phyloP scores from a whole-genome alignment of 2,888 invertebrate genomes.

The Rhingia rostrata region DNA sequence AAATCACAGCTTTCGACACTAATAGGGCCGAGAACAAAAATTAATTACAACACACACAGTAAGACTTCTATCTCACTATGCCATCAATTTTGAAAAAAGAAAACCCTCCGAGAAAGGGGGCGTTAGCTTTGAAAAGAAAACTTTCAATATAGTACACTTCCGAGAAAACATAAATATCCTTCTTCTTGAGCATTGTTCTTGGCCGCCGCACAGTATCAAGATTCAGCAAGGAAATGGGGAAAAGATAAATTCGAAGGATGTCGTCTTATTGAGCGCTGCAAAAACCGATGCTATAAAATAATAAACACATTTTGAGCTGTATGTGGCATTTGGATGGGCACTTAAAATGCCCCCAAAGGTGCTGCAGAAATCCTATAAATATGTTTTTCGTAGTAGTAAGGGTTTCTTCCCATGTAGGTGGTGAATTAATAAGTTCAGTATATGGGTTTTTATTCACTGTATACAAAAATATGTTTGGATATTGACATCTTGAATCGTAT shows the following conservation, averaged over 20 bases:
- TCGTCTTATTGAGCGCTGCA: slow-evolving; percentile 52
- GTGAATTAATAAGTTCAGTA: background rate
- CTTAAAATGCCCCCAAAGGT: slow-evolving; percentile 41
- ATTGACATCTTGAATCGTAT: too few species aligned
- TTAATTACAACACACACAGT: slow-evolving; percentile 68
- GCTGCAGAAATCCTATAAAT: slow-evolving; percentile 21
- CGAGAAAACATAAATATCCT: slow-evolving; percentile 43
- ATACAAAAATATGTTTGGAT: too few species aligned
- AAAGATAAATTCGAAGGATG: slow-evolving; percentile 56
- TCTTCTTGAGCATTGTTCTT: background rate
- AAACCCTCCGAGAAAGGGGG: background rate
- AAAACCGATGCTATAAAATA: slow-evolving; percentile 60
- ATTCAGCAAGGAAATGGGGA: slow-evolving; percentile 5
- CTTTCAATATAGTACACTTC: slow-evolving; percentile 25
- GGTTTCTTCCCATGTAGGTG: slow-evolving; percentile 1
- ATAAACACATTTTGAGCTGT: slow-evolving; percentile 62
- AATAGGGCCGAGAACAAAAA: slow-evolving; percentile 63
- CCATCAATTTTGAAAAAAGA: slow-evolving; percentile 52
- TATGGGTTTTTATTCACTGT: background rate
- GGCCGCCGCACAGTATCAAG: background rate
- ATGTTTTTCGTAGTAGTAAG: slow-evolving; percentile 19
- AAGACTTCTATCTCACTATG: slow-evolving; percentile 47
- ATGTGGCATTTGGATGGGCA: slow-evolving; percentile 60
- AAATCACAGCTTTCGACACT: slow-evolving; percentile 70
- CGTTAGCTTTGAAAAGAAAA: background rate